These are phyloP conservation scores for Euura lappo DNA, from an alignment of 1,140 invertebrate species.

Conservation along the genomic window DNA sequence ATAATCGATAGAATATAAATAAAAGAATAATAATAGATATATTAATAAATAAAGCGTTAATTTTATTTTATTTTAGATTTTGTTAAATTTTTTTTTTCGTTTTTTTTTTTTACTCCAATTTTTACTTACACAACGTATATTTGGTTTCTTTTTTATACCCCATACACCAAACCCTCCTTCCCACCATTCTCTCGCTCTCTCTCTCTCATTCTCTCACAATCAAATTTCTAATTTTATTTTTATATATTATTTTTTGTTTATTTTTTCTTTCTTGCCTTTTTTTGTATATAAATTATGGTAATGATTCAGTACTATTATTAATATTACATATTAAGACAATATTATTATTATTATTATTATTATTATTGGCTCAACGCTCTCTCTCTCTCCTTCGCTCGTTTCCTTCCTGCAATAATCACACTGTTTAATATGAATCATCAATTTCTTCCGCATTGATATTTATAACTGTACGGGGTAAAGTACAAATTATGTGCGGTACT, in stretches of 20 bases:
- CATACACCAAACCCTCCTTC: background rate
- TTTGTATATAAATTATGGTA: slow-evolving; percentile 60
- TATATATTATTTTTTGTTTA: background rate
- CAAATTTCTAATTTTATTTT: background rate
- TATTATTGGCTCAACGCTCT: background rate
- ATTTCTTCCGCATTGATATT: no score
- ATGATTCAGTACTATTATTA: slow-evolving; percentile 56
- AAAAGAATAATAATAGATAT: no score
- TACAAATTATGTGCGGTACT: no score
- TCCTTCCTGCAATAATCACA: no score
- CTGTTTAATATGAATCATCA: no score
- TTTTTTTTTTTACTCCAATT: background rate
- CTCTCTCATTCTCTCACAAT: background rate
- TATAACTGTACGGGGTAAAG: no score
- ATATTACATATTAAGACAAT: background rate
- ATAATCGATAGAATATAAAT: no score
- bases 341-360: background rate
- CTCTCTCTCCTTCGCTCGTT: no score
- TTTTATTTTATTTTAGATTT: background rate
- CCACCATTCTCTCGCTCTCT: background rate
- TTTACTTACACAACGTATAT: background rate
- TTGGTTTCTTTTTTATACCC: background rate
- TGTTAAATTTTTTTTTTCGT: background rate
- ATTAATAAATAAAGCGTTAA: background rate
- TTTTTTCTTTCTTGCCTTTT: background rate